Conservation (phyloP, 2,888 invertebrate genomes). For the Euplexia lucipara region DNA sequence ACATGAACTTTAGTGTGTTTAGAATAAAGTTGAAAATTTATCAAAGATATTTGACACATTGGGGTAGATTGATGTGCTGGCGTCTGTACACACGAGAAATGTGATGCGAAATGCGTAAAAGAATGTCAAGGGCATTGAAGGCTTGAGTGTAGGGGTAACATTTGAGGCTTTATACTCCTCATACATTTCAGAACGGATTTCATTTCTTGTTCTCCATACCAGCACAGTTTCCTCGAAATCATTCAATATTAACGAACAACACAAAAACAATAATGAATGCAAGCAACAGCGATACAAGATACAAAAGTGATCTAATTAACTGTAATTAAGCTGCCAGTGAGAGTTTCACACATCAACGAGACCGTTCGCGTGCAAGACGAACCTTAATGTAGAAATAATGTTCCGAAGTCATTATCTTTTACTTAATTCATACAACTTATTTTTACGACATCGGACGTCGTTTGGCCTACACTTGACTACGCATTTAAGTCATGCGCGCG, state of each 20-base stretch:
- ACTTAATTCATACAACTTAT: slow-evolving; percentile 82
- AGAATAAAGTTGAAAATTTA: no score
- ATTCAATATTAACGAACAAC: slow-evolving; percentile 47
- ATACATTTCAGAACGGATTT: neutral
- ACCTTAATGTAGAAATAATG: slow-evolving; percentile 87
- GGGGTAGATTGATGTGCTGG: no score
- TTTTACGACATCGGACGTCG: slow-evolving; percentile 70
- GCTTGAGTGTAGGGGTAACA: no score
- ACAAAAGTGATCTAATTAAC: slow-evolving; percentile 71
- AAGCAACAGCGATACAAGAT: slow-evolving; percentile 57
- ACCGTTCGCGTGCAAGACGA: slow-evolving; percentile 74
- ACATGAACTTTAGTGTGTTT: no score
- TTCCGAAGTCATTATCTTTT: slow-evolving; percentile 84
- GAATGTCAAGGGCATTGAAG: neutral
- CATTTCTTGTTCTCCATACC: slow-evolving; percentile 4
- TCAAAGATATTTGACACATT: no score
- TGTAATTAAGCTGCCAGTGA: slow-evolving; percentile 68
- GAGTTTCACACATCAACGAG: slow-evolving; percentile 76
- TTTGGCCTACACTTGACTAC: slow-evolving; percentile 56
- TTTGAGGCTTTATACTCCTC: neutral
- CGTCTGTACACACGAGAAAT: no score
- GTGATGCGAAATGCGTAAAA: slow-evolving; percentile 2
- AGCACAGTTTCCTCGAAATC: slow-evolving; percentile 18
- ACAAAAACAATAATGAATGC: slow-evolving; percentile 51
- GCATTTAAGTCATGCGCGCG: slow-evolving; percentile 56